phyloP scores from a whole-genome alignment of 2,113 vertebrate species.

The Rhabdomys dilectus region DNA sequence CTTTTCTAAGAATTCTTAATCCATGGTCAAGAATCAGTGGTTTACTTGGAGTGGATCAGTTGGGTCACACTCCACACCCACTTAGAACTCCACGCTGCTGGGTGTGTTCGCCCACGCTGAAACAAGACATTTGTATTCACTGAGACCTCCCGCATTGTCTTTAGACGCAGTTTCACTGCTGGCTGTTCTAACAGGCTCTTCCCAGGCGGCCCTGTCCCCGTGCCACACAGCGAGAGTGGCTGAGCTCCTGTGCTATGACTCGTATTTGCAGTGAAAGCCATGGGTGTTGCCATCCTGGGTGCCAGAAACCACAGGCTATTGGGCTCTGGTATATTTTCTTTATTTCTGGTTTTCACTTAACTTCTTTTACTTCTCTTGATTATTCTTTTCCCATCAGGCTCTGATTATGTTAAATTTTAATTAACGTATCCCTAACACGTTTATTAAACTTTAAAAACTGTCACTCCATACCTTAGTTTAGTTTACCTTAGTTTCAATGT shows the following conservation, averaged over 20 bases:
- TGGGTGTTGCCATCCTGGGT: background rate
- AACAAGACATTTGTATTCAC: background rate
- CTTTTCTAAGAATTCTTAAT: background rate
- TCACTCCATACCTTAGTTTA: background rate
- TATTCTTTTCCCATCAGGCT: constrained; percentile 22
- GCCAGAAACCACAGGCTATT: background rate
- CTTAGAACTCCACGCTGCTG: background rate
- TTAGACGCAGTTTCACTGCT: background rate
- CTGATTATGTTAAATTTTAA: constrained; percentile 33
- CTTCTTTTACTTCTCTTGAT: background rate
- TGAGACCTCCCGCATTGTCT: background rate
- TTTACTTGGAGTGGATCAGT: background rate
- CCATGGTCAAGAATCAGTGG: background rate
- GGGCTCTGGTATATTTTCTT: background rate
- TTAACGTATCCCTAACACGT: background rate
- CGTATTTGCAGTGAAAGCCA: background rate
- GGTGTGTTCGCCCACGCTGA: background rate
- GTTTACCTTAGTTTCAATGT: background rate
- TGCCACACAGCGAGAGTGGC: background rate
- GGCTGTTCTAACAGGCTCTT: background rate
- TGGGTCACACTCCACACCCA: background rate
- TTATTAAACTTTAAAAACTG: constrained; percentile 8
- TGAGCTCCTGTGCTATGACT: background rate
- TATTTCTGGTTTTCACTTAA: background rate
- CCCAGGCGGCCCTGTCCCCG: background rate